Evolutionary conservation across 1,140 invertebrate species (phyloP).

Genomic region (Psix sp.): DNA sequence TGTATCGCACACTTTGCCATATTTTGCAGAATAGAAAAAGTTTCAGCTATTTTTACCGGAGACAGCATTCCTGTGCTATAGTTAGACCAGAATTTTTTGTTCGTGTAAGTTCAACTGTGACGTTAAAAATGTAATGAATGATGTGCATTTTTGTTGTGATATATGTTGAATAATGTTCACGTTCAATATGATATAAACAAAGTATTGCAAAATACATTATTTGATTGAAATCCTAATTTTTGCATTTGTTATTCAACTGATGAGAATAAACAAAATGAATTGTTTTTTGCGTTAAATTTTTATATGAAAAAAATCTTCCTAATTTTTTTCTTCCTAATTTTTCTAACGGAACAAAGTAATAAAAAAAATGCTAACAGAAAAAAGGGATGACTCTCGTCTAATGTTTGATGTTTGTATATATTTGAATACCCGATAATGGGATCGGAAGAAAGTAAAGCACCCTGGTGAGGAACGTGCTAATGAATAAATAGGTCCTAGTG

Average conservation of each 20-base stretch:
- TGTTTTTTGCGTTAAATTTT: too few species aligned
- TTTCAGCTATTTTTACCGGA: slow-evolving; percentile 47
- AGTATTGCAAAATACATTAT: too few species aligned
- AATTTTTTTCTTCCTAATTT: too few species aligned
- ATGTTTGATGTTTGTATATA: too few species aligned
- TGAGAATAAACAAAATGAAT: too few species aligned
- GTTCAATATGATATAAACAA: too few species aligned
- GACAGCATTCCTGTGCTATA: slow-evolving; percentile 45
- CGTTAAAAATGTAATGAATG: slow-evolving; percentile 14
- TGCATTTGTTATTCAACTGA: too few species aligned
- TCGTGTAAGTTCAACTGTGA: slow-evolving; percentile 27
- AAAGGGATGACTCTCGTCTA: slow-evolving; percentile 11
- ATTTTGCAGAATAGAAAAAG: slow-evolving; percentile 39
- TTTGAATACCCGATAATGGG: slow-evolving; percentile 43
- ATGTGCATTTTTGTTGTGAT: slow-evolving; percentile 2
- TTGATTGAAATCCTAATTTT: too few species aligned
- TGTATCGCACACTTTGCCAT: slow-evolving; percentile 38
- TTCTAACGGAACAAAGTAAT: too few species aligned
- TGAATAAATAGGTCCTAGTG: slow-evolving; percentile 52
- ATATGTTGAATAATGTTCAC: too few species aligned
- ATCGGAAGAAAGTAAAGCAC: slow-evolving; percentile 34
- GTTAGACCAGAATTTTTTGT: slow-evolving; percentile 32
- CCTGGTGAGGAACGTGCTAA: slow-evolving; percentile 17
- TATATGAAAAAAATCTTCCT: too few species aligned
- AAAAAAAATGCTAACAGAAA: too few species aligned